Conservation (phyloP, 2,113 vertebrate species). For the Danionella cerebrum region DNA sequence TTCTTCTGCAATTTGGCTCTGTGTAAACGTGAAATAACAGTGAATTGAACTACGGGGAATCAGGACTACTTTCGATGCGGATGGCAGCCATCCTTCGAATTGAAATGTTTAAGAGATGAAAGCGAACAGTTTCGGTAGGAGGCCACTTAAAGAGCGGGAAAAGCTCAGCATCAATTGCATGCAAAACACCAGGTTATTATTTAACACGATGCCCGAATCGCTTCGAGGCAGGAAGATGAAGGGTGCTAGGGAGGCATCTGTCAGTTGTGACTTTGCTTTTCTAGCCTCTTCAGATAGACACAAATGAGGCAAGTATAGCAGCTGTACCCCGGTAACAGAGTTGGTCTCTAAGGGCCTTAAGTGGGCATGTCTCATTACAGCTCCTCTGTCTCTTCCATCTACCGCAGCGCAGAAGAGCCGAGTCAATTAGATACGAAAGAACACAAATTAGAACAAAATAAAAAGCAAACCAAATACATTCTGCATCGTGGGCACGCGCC, state of each 20-base stretch:
- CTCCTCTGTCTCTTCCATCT: constrained; percentile 3
- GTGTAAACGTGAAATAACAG: too few relatives aligned
- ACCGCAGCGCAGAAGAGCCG: background rate
- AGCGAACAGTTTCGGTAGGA: background rate
- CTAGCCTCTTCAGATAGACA: background rate
- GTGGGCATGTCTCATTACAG: constrained; percentile 27
- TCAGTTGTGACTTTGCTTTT: background rate
- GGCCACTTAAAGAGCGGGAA: background rate
- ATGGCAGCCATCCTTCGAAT: background rate
- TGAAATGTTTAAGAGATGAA: constrained; percentile 12
- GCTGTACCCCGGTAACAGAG: constrained; percentile 21
- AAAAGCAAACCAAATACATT: constrained; percentile 18
- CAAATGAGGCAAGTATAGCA: constrained; percentile 23
- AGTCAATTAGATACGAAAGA: constrained; percentile 21
- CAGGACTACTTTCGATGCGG: background rate
- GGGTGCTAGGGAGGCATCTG: constrained; percentile 9
- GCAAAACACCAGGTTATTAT: constrained; percentile 15
- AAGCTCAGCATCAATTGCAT: background rate
- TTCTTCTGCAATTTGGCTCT: background rate
- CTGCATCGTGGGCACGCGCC: background rate
- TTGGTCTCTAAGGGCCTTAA: constrained; percentile 26
- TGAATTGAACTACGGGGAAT: background rate
- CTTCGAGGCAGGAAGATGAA: background rate
- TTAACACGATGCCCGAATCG: background rate
- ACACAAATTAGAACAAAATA: constrained; percentile 26